Conservation (phyloP, 2,113 vertebrate genomes). For the Siphamia tubifer region DNA sequence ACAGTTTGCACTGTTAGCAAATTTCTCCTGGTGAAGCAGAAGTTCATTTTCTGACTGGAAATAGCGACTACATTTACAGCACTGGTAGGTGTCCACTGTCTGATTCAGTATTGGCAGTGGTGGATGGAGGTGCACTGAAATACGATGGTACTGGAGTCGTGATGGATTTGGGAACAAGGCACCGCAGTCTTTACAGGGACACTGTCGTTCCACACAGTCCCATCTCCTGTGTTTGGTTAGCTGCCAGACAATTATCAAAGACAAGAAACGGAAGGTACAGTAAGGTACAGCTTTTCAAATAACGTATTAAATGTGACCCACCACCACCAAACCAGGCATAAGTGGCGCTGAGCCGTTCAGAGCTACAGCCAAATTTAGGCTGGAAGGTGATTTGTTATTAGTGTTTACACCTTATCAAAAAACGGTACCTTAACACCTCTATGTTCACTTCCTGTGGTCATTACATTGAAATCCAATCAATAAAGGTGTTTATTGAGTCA, state of each 20-base stretch:
- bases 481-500: too few relatives aligned
- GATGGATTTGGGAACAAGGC: constrained; percentile 62
- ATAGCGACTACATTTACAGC: constrained; percentile 68
- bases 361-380: too few relatives aligned
- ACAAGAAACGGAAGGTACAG: not conserved
- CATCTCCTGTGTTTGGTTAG: constrained; percentile 72
- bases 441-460: too few relatives aligned
- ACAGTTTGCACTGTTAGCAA: constrained; percentile 37
- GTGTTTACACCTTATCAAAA: too few relatives aligned
- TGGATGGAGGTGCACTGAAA: constrained; percentile 53
- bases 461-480: too few relatives aligned
- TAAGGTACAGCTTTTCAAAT: too few relatives aligned
- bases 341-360: too few relatives aligned
- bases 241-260: constrained; percentile 47
- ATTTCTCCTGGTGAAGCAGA: constrained; percentile 74
- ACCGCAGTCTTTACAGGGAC: constrained; percentile 72
- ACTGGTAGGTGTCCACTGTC: constrained; percentile 66
- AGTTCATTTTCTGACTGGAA: constrained; percentile 75
- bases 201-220: constrained; percentile 71
- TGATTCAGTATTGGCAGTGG: not conserved
- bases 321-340: too few relatives aligned
- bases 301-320: too few relatives aligned
- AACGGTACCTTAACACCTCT: too few relatives aligned
- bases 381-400: too few relatives aligned
- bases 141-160: constrained; percentile 71